phyloP scores from a whole-genome alignment of 2,888 invertebrate species.

The Nephrotoma guestfalica region DNA sequence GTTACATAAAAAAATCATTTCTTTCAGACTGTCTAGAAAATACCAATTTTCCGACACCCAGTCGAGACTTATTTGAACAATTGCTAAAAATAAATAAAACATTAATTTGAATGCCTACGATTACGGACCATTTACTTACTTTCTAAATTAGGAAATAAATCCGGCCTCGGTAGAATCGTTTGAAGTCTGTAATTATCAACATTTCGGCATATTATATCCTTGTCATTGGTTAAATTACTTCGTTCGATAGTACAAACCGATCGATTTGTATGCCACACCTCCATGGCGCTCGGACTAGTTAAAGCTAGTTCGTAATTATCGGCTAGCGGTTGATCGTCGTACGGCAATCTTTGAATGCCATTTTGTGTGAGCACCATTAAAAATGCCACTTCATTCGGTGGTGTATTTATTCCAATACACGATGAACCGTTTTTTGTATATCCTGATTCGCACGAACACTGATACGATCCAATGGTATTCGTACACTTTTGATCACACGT shows the following conservation, averaged over 20 bases:
- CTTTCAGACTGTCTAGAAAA: slow-evolving; percentile 52
- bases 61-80: slow-evolving; percentile 62
- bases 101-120: not conserved
- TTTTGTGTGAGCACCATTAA: slow-evolving; percentile 53
- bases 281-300: slow-evolving; percentile 37
- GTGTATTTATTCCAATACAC: slow-evolving; percentile 57
- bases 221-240: slow-evolving; percentile 33
- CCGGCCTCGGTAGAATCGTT: slow-evolving; percentile 42
- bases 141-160: slow-evolving; percentile 44
- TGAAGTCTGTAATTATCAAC: slow-evolving; percentile 45
- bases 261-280: slow-evolving; percentile 51
- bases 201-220: slow-evolving; percentile 47
- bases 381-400: slow-evolving; percentile 43
- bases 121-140: not conserved
- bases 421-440: slow-evolving; percentile 43
- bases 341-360: slow-evolving; percentile 45
- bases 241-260: slow-evolving; percentile 60
- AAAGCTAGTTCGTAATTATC: slow-evolving; percentile 15
- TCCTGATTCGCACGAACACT: slow-evolving; percentile 59
- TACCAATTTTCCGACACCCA: slow-evolving; percentile 84
- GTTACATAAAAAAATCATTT: slow-evolving; percentile 57
- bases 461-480: slow-evolving; percentile 50
- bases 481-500: slow-evolving; percentile 59
- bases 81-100: slow-evolving; percentile 34
- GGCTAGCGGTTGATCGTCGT: slow-evolving; percentile 34